These are phyloP conservation scores for Parnassius orleans DNA, from an alignment of 2,888 invertebrate species.

Conservation along the genomic window DNA sequence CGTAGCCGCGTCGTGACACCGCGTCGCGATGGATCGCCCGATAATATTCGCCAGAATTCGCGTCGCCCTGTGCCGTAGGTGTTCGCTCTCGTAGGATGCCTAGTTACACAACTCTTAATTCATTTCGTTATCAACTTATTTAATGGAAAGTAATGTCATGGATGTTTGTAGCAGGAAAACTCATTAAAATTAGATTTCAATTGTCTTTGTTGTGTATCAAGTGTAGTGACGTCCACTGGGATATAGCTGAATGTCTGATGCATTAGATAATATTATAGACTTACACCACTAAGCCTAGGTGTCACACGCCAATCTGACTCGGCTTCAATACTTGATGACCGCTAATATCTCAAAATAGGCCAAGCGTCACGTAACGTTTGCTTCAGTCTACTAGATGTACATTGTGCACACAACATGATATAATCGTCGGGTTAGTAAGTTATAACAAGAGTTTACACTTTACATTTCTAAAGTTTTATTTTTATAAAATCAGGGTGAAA, in stretches of 20 bases:
- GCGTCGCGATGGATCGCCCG: too few species aligned
- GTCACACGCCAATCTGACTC: constrained; percentile 41
- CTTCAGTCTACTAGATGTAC: constrained; percentile 18
- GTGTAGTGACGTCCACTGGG: constrained; percentile 31
- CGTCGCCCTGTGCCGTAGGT: too few species aligned
- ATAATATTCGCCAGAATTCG: too few species aligned
- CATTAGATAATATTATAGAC: constrained; percentile 55
- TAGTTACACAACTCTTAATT: too few species aligned
- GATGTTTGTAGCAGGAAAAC: too few species aligned
- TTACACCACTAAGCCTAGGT: constrained; percentile 40
- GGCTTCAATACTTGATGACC: constrained; percentile 67
- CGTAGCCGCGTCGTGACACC: too few species aligned
- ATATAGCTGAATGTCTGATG: constrained; percentile 31
- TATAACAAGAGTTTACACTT: background rate
- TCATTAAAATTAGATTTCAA: background rate
- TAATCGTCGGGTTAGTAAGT: background rate
- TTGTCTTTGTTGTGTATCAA: constrained; percentile 28
- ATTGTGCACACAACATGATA: too few species aligned
- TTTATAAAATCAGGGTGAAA: too few species aligned
- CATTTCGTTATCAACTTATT: too few species aligned
- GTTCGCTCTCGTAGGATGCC: too few species aligned
- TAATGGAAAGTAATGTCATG: too few species aligned
- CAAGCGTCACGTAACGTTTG: constrained; percentile 40
- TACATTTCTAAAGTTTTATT: background rate
- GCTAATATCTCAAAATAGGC: constrained; percentile 59